These are phyloP conservation scores for Puntigrus tetrazona DNA, from an alignment of 2,113 vertebrate genomes.

Conservation along the genomic window DNA sequence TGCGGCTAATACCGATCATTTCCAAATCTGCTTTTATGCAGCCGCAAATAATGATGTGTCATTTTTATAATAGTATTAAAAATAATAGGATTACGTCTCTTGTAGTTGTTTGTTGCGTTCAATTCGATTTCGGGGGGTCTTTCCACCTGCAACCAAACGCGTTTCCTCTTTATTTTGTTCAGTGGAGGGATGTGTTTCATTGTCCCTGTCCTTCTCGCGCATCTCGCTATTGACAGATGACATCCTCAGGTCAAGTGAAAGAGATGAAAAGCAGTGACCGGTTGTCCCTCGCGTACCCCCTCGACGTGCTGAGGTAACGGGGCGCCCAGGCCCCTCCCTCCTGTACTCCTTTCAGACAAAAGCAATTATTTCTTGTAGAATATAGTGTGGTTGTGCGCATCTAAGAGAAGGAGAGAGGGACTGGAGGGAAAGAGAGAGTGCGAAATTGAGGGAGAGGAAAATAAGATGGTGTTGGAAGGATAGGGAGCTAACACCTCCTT, in stretches of 20 bases:
- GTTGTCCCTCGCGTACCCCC: slow-evolving; percentile 79
- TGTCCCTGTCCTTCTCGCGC: slow-evolving; percentile 59
- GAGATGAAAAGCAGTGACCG: slow-evolving; percentile 64
- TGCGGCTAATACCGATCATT: background rate
- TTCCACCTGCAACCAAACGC: background rate
- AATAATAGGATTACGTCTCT: background rate
- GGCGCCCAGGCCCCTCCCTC: slow-evolving; percentile 67
- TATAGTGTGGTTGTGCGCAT: slow-evolving; percentile 72
- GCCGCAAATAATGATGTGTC: background rate
- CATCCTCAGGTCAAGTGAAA: slow-evolving; percentile 66
- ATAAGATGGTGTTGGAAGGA: slow-evolving; percentile 77
- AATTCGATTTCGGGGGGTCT: background rate
- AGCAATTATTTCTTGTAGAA: slow-evolving; percentile 85
- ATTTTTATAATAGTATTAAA: background rate
- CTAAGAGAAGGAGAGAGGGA: slow-evolving; percentile 61
- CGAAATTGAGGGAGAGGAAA: slow-evolving; percentile 81
- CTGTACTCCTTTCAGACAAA: slow-evolving; percentile 79
- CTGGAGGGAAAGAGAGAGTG: slow-evolving; percentile 70
- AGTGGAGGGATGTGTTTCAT: slow-evolving; percentile 9
- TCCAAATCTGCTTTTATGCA: background rate
- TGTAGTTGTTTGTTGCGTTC: background rate
- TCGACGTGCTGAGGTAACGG: slow-evolving; percentile 61
- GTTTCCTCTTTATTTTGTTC: background rate
- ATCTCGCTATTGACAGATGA: slow-evolving; percentile 66
- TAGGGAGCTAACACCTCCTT: slow-evolving; percentile 68